These are phyloP conservation scores for Stenodema calcarata DNA, from an alignment of 2,888 invertebrate genomes.

Conservation along the genomic window DNA sequence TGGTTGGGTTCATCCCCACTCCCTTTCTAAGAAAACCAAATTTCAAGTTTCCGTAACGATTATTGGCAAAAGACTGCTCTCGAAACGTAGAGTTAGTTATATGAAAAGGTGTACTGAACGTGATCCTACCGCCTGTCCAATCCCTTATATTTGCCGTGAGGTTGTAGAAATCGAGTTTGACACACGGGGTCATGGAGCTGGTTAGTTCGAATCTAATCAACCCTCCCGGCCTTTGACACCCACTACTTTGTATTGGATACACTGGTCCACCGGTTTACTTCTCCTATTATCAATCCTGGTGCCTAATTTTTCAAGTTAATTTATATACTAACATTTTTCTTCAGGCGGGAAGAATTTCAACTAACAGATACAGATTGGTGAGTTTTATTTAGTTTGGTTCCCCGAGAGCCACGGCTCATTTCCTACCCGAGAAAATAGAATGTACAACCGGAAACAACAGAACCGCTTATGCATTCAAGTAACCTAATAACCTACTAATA, in stretches of 20 bases:
- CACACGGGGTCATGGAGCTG: conserved; percentile 17
- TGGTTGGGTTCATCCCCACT: no score
- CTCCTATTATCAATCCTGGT: neutral
- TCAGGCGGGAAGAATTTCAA: no score
- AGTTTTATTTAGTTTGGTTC: no score
- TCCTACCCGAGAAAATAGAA: no score
- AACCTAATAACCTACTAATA: no score
- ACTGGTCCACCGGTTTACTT: conserved; percentile 10
- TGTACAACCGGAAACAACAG: no score
- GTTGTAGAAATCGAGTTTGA: conserved; percentile 40
- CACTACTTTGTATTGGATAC: conserved; percentile 9
- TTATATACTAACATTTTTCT: neutral
- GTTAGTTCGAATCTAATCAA: conserved; percentile 33
- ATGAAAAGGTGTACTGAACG: neutral
- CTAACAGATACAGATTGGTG: no score
- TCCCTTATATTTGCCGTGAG: conserved; percentile 38
- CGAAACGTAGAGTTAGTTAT: neutral
- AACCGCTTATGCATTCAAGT: no score
- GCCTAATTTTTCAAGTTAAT: neutral
- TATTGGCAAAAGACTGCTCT: no score
- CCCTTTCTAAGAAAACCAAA: no score
- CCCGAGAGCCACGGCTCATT: no score
- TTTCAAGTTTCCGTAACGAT: no score
- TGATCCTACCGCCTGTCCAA: neutral
- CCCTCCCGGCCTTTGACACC: neutral